These are phyloP conservation scores for Ceriagrion tenellum DNA, from an alignment of 2,888 invertebrate genomes.

Conservation along the genomic window DNA sequence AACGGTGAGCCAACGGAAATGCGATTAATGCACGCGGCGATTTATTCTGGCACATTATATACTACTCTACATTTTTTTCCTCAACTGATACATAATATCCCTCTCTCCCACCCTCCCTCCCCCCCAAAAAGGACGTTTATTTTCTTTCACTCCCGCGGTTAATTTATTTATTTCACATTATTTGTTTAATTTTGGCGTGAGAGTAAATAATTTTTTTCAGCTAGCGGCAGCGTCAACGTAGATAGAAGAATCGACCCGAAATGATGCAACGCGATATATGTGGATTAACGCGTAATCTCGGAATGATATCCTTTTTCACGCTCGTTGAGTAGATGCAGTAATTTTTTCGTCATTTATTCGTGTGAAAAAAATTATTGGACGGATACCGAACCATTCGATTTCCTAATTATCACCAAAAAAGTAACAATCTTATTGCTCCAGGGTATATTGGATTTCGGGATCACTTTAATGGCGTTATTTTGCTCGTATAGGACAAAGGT, in stretches of 20 bases:
- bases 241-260: not conserved
- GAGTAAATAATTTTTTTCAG: not conserved
- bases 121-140: not conserved
- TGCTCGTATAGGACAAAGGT: too few species aligned
- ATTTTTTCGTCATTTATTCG: not conserved
- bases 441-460: too few species aligned
- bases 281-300: not conserved
- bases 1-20: slow-evolving; percentile 35
- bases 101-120: not conserved
- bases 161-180: not conserved
- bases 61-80: not conserved
- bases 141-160: not conserved
- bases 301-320: not conserved
- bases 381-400: not conserved
- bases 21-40: slow-evolving; percentile 22
- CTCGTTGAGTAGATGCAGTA: not conserved
- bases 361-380: not conserved
- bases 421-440: not conserved
- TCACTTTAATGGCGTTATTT: too few species aligned
- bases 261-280: not conserved
- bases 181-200: not conserved
- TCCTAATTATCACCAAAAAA: not conserved
- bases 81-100: not conserved
- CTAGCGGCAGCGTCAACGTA: not conserved
- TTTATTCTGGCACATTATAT: not conserved